These are phyloP conservation scores for Chaetops frenatus DNA, from an alignment of 2,113 vertebrate genomes.

Conservation along the genomic window DNA sequence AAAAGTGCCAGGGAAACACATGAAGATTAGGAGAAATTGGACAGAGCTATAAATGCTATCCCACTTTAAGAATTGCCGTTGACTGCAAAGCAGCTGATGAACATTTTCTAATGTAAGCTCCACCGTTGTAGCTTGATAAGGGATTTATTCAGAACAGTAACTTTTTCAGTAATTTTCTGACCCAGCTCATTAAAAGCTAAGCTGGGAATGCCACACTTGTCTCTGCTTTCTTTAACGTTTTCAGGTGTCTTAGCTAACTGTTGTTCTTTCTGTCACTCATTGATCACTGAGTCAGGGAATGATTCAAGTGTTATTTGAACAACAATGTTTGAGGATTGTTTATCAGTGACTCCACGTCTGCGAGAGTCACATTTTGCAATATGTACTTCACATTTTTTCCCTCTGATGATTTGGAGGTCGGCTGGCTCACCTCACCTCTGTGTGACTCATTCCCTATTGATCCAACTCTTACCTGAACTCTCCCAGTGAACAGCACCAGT, in stretches of 20 bases:
- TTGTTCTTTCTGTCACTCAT: background rate
- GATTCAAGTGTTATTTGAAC: constrained; percentile 37
- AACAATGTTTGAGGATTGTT: background rate
- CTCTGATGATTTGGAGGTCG: background rate
- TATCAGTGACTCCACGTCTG: background rate
- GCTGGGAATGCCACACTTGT: background rate
- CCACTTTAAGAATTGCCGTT: background rate
- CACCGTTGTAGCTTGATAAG: background rate
- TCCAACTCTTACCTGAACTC: background rate
- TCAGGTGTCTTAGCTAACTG: background rate
- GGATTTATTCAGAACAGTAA: background rate
- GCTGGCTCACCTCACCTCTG: background rate
- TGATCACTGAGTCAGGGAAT: constrained; percentile 44
- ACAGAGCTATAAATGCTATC: background rate
- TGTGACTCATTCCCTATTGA: background rate
- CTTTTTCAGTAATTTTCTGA: background rate
- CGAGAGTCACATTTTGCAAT: constrained; percentile 6
- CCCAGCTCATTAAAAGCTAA: background rate
- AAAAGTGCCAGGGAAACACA: background rate
- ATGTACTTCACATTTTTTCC: background rate
- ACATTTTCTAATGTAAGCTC: background rate
- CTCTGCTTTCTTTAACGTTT: constrained; percentile 4
- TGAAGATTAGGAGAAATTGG: background rate
- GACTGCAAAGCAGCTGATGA: background rate
- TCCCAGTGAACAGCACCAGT: background rate